phyloP scores from a whole-genome alignment of 2,888 invertebrate species.

The Meliscaeva auricollis region DNA sequence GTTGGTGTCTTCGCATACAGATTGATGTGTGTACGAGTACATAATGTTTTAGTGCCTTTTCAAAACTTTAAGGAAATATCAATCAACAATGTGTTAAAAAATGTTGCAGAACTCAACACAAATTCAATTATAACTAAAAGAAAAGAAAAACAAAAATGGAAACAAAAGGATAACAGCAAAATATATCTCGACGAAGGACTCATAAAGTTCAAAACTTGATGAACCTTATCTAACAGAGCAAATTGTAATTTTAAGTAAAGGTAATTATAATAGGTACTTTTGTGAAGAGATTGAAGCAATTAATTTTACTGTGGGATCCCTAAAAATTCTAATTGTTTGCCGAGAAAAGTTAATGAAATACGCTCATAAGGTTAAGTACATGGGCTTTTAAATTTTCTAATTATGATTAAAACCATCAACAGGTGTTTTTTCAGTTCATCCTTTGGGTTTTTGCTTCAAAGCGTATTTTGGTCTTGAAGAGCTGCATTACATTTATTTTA shows the following conservation, averaged over 20 bases:
- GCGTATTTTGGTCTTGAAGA: too few relatives aligned
- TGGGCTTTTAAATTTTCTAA: not conserved
- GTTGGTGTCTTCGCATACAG: slow-evolving; percentile 37
- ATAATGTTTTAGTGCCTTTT: not conserved
- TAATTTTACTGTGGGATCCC: not conserved
- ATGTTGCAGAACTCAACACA: not conserved
- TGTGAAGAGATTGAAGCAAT: not conserved
- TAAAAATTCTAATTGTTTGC: not conserved
- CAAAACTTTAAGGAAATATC: not conserved
- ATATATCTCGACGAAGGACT: too few relatives aligned
- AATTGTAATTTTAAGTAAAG: not conserved
- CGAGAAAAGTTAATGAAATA: not conserved
- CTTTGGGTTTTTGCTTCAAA: not conserved
- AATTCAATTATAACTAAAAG: not conserved
- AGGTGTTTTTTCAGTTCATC: not conserved
- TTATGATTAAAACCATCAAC: not conserved
- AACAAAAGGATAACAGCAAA: not conserved
- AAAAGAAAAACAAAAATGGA: not conserved
- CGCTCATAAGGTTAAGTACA: not conserved
- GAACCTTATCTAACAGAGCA: too few relatives aligned
- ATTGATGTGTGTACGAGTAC: slow-evolving; percentile 9
- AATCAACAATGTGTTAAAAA: not conserved
- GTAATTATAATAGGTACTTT: not conserved
- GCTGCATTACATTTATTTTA: too few relatives aligned
- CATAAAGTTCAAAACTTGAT: not conserved